A percentile compares a stretch with the other conserved stretches of the same genome.
These are phyloP conservation scores for Emydoidea blandingii DNA, from an alignment of 2,797 vertebrate genomes.

Conservation along the genomic window DNA sequence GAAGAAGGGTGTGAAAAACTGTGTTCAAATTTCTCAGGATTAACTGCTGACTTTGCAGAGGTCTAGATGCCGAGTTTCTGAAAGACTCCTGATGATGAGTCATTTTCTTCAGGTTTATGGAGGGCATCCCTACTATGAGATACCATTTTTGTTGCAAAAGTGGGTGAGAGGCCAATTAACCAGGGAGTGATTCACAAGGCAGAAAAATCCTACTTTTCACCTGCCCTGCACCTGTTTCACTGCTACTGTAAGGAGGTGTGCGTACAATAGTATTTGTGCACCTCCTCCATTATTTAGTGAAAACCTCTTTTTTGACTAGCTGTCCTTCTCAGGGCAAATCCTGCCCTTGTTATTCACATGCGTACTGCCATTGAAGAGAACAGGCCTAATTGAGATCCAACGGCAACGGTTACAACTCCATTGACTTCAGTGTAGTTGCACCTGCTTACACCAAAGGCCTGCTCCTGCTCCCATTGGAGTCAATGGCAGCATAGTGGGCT, in stretches of 20 bases:
- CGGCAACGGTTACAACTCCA: background rate
- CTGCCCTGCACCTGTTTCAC: background rate
- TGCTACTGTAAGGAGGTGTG: constrained; percentile 37
- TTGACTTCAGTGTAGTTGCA: rapidly evolving
- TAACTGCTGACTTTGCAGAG: constrained; percentile 46
- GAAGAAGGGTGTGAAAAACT: background rate
- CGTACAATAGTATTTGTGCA: constrained; percentile 27
- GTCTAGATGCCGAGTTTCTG: background rate
- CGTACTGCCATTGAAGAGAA: background rate
- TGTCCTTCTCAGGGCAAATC: constrained; percentile 28
- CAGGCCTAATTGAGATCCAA: background rate
- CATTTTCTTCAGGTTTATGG: constrained; percentile 49
- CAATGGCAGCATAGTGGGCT: background rate
- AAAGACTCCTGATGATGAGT: constrained; percentile 26
- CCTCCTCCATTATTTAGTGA: constrained; percentile 28
- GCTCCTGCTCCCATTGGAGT: background rate
- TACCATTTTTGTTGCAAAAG: constrained; percentile 49
- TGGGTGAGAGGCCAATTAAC: background rate
- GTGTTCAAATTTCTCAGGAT: constrained; percentile 1
- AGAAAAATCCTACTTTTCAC: constrained; percentile 29
- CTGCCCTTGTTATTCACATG: background rate
- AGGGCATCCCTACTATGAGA: constrained; percentile 36
- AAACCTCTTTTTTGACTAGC: constrained; percentile 44
- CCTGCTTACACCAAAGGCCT: background rate
- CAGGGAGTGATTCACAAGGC: background rate